Percentiles rank a stretch among this genome's conserved stretches.
These are phyloP conservation scores for Agonopterix arenella DNA, from an alignment of 2,888 invertebrate species.

Conservation along the genomic window DNA sequence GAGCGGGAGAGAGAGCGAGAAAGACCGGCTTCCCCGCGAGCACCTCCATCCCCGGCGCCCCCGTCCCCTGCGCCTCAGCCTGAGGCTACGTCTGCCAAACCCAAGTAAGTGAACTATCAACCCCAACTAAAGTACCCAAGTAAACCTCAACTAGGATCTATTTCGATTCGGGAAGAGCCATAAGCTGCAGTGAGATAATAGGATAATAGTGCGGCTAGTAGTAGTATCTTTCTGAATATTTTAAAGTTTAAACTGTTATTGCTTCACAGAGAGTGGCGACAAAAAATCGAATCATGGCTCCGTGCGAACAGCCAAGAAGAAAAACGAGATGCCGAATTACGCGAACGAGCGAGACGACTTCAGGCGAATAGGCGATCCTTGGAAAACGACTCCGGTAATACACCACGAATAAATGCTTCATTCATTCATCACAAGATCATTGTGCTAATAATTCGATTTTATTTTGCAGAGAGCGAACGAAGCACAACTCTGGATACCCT, in stretches of 20 bases:
- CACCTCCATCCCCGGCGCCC: constrained; percentile 16
- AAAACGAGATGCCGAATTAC: constrained; percentile 82
- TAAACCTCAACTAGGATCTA: too few species aligned
- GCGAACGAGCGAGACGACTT: constrained; percentile 79
- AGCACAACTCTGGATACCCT: constrained; percentile 83
- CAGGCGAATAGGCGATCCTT: constrained; percentile 86
- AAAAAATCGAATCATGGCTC: constrained; percentile 95
- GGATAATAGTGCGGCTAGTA: too few species aligned
- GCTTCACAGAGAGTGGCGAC: constrained; percentile 84
- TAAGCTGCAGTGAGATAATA: too few species aligned
- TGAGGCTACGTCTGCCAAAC: constrained; percentile 41
- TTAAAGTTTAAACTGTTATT: too few species aligned
- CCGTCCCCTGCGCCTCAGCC: constrained; percentile 14
- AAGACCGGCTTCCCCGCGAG: constrained; percentile 28
- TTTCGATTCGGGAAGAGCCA: too few species aligned
- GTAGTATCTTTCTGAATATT: too few species aligned
- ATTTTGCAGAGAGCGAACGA: constrained; percentile 83
- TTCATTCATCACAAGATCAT: too few species aligned
- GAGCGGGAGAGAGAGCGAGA: constrained; percentile 77
- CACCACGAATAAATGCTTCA: not conserved
- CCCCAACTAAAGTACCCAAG: too few species aligned
- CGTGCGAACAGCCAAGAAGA: constrained; percentile 91
- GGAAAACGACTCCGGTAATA: constrained; percentile 88
- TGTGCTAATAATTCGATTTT: too few species aligned
- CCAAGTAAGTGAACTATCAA: constrained; percentile 34